Percentiles rank a stretch among this genome's conserved stretches.
These are phyloP conservation scores for Phataginus tricuspis DNA, from an alignment of 2,797 vertebrate genomes.

Conservation along the genomic window DNA sequence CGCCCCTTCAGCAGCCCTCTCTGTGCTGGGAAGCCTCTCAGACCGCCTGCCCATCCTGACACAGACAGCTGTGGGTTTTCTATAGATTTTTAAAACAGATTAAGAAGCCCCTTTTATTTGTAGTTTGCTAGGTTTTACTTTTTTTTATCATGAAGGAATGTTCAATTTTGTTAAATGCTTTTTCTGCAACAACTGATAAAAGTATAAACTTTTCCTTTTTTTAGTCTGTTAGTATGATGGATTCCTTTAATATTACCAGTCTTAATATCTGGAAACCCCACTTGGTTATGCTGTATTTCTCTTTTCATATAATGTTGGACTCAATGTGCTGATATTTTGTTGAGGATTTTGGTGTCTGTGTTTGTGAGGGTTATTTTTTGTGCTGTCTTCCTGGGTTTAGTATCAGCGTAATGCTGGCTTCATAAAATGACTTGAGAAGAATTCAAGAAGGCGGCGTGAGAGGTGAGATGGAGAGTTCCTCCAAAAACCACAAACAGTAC, in stretches of 20 bases:
- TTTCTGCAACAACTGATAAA: not conserved
- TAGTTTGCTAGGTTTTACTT: not conserved
- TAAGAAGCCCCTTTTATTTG: not conserved
- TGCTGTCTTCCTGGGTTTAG: not conserved
- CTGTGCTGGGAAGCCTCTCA: too few species aligned
- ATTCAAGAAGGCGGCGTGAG: too few species aligned
- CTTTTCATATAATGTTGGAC: not conserved
- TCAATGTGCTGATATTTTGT: not conserved
- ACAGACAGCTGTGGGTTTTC: not conserved
- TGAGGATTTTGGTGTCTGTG: not conserved
- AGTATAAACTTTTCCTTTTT: not conserved
- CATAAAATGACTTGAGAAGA: not conserved
- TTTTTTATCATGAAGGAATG: not conserved
- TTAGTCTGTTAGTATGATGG: not conserved
- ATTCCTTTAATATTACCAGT: not conserved
- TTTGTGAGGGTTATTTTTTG: not conserved
- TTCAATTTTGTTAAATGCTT: not conserved
- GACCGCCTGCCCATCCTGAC: too few species aligned
- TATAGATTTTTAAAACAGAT: not conserved
- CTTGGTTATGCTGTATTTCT: not conserved
- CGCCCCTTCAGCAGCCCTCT: too few species aligned
- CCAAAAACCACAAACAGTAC: too few species aligned
- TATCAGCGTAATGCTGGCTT: not conserved
- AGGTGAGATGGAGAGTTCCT: too few species aligned
- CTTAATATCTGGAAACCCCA: not conserved